Evolutionary conservation across 2,113 vertebrate genomes (phyloP), one percentile per base, ranked within the genome.

Genomic region (Sturnus vulgaris): DNA sequence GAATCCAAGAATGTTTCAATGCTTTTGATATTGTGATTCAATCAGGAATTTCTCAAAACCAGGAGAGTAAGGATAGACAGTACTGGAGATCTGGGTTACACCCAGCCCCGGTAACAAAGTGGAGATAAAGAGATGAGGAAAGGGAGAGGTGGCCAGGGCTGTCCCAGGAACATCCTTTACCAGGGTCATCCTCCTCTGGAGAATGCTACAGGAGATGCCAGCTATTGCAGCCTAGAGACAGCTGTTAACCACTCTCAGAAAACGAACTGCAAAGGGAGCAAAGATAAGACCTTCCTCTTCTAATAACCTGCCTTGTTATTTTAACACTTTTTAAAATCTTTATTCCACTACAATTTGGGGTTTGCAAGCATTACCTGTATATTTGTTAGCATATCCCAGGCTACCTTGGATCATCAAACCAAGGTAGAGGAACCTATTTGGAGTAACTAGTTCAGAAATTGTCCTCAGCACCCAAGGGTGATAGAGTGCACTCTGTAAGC

Each of bases 91-190:
- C 13, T 15, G 30, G 19, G 22, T 50, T 64, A 55, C 21, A 59
- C 21, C 8, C 25, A 27, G 40, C 35, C 65, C 28, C 0, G 0
- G 23, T 13, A 47, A 69, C 5, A 3, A 69, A 53, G 28, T n/a
- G 18, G 7, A 9, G 11, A 61, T 27, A n/a, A 31, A 44, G 37
- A 64, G 23, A 76, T 18, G 30, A 76, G 17, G 35, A 27, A 86
- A 15, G 14, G 33, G 27, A 71, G 25, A 46, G 9, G 17, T 39
- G 49, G 12, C 33, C 18, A 33, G 35, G 16, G 30, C 42, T 72
- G 49, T 8, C 15, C 52, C 49, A 50, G 30, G 11, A 60, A 3
- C 9, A 12, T 56, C 42, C 42, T 42, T 19, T 22, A 39, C 37
- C 52, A 57, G 13, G 8, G 14, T 35, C 31, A 14, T 18, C 52